Evolutionary conservation across 2,888 invertebrate genomes (phyloP).

Genomic region (Stenotaenia linearis): DNA sequence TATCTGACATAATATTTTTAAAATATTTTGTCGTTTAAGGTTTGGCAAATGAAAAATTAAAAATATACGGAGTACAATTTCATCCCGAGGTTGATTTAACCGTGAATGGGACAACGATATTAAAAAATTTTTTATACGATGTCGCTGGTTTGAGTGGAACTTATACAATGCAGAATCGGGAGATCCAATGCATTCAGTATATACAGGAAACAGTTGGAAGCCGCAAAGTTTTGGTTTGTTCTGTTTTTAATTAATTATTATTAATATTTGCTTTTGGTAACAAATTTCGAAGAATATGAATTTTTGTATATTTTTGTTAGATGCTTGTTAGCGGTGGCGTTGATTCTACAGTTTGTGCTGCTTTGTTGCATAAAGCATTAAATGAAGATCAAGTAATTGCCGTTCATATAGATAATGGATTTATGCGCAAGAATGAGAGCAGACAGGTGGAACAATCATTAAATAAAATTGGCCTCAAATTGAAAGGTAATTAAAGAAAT

Average conservation of each 20-base stretch:
- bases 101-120: constrained; percentile 79
- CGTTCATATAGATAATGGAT: constrained; percentile 97
- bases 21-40: constrained; percentile 51
- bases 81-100: constrained; percentile 98
- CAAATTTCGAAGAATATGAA: background rate
- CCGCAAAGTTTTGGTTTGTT: constrained; percentile 83
- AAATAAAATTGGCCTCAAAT: constrained; percentile 71
- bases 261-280: background rate
- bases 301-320: constrained; percentile 49
- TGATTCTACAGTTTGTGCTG: constrained; percentile 99
- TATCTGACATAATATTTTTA: background rate
- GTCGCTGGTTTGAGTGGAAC: constrained; percentile 78
- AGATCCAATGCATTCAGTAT: constrained; percentile 84
- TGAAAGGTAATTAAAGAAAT: constrained; percentile 53
- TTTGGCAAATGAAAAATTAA: constrained; percentile 82
- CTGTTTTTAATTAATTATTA: constrained; percentile 8
- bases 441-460: constrained; percentile 77
- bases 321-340: constrained; percentile 95
- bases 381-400: constrained; percentile 86
- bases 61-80: constrained; percentile 94
- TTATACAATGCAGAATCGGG: constrained; percentile 81
- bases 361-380: constrained; percentile 83
- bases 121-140: constrained; percentile 90
- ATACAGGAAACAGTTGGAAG: constrained; percentile 82
- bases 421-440: constrained; percentile 95